These are phyloP conservation scores for Aphelocoma coerulescens DNA, from an alignment of 2,113 vertebrate genomes.

Conservation along the genomic window DNA sequence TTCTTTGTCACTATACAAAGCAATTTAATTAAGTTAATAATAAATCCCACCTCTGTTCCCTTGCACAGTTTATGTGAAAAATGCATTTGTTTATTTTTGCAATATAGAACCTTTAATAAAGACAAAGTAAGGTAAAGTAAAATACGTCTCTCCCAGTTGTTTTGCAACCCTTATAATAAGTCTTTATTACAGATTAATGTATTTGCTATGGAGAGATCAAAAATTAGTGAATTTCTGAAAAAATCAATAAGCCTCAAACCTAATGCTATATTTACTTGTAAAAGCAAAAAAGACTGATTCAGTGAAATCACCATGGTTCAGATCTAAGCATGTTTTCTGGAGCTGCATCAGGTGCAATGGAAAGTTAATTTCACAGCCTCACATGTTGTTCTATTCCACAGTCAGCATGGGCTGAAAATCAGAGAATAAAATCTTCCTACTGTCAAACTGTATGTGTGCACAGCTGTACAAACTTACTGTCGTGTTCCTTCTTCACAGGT, in stretches of 20 bases:
- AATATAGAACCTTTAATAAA: background rate
- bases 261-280: background rate
- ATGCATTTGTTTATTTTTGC: background rate
- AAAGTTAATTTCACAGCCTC: background rate
- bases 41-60: background rate
- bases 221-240: background rate
- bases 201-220: background rate
- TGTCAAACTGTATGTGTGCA: background rate
- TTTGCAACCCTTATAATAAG: background rate
- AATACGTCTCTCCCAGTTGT: background rate
- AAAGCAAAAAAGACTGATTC: background rate
- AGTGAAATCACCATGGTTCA: background rate
- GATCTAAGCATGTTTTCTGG: background rate
- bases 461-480: background rate
- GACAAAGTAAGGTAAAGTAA: background rate
- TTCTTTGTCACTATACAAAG: background rate
- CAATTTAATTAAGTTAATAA: background rate
- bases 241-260: background rate
- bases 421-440: background rate
- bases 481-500: background rate
- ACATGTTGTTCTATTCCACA: background rate
- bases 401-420: background rate
- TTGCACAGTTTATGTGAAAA: background rate
- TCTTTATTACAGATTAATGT: background rate
- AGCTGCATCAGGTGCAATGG: background rate